A percentile compares a stretch with the other conserved stretches of the same genome.
phyloP scores from a whole-genome alignment of 1,140 invertebrate species.

The Drosophila orosa region DNA sequence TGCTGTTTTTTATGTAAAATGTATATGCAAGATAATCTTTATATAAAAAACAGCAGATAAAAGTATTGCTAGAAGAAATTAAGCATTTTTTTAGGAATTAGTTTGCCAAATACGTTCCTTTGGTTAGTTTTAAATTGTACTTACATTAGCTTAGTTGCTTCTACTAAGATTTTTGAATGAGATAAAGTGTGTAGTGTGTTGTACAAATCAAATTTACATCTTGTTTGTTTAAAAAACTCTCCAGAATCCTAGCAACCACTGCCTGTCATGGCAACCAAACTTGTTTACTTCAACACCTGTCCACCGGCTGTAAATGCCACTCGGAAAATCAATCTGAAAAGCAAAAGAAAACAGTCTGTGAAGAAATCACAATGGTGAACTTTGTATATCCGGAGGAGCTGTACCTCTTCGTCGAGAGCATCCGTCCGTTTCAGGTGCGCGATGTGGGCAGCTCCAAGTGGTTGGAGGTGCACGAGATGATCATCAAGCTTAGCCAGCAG shows the following conservation, averaged over 20 bases:
- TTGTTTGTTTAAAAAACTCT: not conserved
- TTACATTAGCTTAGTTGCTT: constrained; percentile 23
- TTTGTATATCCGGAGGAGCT: constrained; percentile 80
- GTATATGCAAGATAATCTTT: not conserved
- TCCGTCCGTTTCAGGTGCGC: constrained; percentile 70
- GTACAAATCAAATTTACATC: not conserved
- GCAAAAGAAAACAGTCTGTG: not conserved
- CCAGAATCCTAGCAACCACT: constrained; percentile 52
- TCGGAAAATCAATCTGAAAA: not conserved
- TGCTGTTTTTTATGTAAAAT: constrained; percentile 1
- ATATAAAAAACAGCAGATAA: not conserved
- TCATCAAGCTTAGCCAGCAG: constrained; percentile 92
- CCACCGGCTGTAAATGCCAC: not conserved
- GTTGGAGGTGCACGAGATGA: constrained; percentile 90
- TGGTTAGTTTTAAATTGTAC: constrained; percentile 19
- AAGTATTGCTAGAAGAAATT: constrained; percentile 7
- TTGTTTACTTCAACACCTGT: constrained; percentile 19
- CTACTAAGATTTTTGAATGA: constrained; percentile 8
- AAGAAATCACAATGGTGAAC: constrained; percentile 58
- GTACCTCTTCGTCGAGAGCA: constrained; percentile 78
- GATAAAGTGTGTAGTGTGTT: constrained; percentile 16
- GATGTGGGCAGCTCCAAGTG: constrained; percentile 85
- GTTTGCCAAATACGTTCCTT: constrained; percentile 31
- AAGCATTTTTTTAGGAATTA: constrained; percentile 30
- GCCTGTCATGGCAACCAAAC: constrained; percentile 44